These are phyloP conservation scores for Syngnathoides biaculeatus DNA, from an alignment of 2,113 vertebrate species.

Conservation along the genomic window DNA sequence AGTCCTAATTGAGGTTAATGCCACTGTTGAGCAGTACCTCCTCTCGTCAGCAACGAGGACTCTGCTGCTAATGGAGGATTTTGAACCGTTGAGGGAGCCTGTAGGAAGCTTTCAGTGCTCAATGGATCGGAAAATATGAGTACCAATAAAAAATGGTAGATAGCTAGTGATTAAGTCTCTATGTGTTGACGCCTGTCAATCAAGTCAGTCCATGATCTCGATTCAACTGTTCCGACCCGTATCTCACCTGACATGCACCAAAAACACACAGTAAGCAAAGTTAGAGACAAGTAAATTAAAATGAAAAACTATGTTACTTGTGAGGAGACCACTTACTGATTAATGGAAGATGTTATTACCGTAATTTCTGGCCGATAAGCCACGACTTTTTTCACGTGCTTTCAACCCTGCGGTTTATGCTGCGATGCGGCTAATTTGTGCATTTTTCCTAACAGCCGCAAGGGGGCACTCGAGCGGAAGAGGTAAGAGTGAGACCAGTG, in stretches of 20 bases:
- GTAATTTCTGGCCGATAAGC: too few relatives aligned
- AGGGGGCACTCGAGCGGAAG: too few relatives aligned
- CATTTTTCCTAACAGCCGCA: too few relatives aligned
- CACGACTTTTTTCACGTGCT: too few relatives aligned
- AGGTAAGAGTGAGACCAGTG: too few relatives aligned
- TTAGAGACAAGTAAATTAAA: background rate
- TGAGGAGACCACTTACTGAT: too few relatives aligned
- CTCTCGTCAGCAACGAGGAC: constrained; percentile 41
- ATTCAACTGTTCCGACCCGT: constrained; percentile 19
- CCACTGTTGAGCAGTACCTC: constrained; percentile 55
- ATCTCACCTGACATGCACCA: constrained; percentile 24
- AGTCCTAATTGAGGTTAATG: constrained; percentile 83
- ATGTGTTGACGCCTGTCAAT: constrained; percentile 16
- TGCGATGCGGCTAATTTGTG: too few relatives aligned
- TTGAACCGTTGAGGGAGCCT: constrained; percentile 51
- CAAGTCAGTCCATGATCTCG: constrained; percentile 17
- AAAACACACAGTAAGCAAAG: background rate
- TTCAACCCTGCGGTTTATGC: too few relatives aligned
- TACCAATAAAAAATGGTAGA: constrained; percentile 47
- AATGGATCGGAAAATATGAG: constrained; percentile 70
- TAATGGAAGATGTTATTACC: background rate
- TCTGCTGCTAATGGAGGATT: constrained; percentile 56
- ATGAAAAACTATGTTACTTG: background rate
- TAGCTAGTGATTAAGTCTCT: constrained; percentile 8
- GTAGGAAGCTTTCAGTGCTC: constrained; percentile 45